Base-by-base conservation (phyloP, 2,888 invertebrate genomes). In the Cyclophora punctaria region DNA sequence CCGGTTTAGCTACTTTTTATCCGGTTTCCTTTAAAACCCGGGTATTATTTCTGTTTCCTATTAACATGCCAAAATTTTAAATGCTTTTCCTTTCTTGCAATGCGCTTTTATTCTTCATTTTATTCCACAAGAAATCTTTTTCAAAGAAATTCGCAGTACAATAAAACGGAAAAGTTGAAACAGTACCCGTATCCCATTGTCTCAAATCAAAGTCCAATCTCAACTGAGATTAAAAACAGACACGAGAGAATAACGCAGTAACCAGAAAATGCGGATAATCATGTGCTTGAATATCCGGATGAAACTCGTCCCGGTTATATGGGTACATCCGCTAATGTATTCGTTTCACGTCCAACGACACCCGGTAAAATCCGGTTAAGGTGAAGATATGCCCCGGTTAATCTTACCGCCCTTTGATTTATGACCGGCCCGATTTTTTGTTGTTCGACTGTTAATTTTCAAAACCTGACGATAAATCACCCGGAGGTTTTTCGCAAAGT, bases 351-450 rank as follows among this genome's bases (percentile, higher is more conserved):
- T 82, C 73, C 67, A 73, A 74, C 75, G 78, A 73, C 78, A 78
- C 73, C 78, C 78, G 76, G 79, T 77, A 74, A 79, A 82, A 83
- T 75, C 83, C 80, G 78, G 79, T 78, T 79, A 79, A 83, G 82
- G 80, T 80, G 78, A 71, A 84, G 82, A 83, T 84, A 80, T 79
- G 77, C 78, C 74, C 74, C 69, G 78, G 80, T 81, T 84, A 83
- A 84, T 84, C 81, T 80, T 71, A 66, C 63, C 59, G 66, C 68
- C 60, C 69, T 80, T 77, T 83, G 84, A 84, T 84, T 84, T 84
- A 85, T 76, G 67, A 68, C 69, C 71, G 69, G 67, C 48, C 20
- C 47, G 47, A 52, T 59, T 57, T 52, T 59, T 61, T 60, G 59
- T 59, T 59, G 52, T 61, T 59, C 56, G 52, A 58, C 55, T 61